phyloP scores from a whole-genome alignment of 2,888 invertebrate genomes.

The Eupithecia pulchellata region DNA sequence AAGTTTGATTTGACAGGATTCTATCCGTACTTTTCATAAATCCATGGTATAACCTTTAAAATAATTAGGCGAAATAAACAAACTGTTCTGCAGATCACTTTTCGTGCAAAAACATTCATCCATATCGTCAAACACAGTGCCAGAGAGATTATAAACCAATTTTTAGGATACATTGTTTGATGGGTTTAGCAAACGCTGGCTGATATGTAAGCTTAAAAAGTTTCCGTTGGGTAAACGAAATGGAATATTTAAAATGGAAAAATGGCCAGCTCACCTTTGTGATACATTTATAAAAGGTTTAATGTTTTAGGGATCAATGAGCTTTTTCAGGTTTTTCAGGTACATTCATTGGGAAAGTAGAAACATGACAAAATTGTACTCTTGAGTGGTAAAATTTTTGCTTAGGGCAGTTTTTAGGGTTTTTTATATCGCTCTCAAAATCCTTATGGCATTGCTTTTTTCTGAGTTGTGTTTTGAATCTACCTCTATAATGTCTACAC shows the following conservation, averaged over 20 bases:
- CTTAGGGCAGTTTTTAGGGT: neutral
- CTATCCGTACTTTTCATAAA: too few relatives aligned
- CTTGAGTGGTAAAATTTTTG: neutral
- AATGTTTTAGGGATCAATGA: constrained; percentile 12
- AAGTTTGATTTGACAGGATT: too few relatives aligned
- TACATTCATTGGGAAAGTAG: neutral
- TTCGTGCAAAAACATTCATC: neutral
- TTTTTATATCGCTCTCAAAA: neutral
- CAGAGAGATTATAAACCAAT: constrained; percentile 25
- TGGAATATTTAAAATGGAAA: constrained; percentile 27
- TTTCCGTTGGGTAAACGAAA: constrained; percentile 24
- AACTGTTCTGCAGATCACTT: neutral
- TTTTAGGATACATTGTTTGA: constrained; percentile 27
- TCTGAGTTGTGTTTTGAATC: too few relatives aligned
- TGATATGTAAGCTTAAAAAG: constrained; percentile 28
- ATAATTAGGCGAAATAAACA: neutral
- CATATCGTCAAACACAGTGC: constrained; percentile 12
- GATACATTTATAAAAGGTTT: constrained; percentile 25
- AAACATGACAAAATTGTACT: neutral
- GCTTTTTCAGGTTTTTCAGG: neutral
- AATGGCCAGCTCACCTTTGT: constrained; percentile 18
- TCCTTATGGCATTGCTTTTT: too few relatives aligned
- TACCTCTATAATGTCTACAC: too few relatives aligned
- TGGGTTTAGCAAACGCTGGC: constrained; percentile 20
- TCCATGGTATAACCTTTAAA: neutral